These are phyloP conservation scores for Climacteris rufus DNA, from an alignment of 2,113 vertebrate species.

Conservation along the genomic window DNA sequence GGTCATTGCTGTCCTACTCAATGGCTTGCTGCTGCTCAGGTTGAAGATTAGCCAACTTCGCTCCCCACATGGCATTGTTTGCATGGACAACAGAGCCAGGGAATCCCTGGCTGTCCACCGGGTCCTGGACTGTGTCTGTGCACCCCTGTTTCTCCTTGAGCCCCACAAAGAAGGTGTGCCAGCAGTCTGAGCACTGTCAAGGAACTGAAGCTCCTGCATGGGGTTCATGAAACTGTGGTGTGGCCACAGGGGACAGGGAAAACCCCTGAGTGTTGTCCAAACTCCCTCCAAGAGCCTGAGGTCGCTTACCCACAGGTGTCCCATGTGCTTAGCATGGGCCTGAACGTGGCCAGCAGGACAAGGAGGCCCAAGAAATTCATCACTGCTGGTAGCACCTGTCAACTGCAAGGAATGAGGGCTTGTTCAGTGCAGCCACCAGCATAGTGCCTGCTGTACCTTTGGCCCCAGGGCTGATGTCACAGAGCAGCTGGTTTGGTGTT, in stretches of 20 bases:
- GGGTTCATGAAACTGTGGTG: background rate
- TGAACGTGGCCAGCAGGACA: background rate
- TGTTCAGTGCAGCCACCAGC: background rate
- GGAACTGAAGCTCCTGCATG: background rate
- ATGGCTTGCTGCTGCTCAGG: background rate
- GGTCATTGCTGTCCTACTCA: background rate
- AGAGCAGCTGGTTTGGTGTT: background rate
- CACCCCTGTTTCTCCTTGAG: background rate
- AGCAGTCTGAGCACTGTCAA: background rate
- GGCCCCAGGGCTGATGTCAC: background rate
- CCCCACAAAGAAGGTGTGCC: background rate
- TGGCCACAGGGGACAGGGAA: background rate
- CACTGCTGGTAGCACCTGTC: too few species aligned
- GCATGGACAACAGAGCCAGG: background rate
- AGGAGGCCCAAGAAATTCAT: background rate
- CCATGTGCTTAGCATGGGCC: background rate
- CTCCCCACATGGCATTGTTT: background rate
- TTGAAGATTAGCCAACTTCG: background rate
- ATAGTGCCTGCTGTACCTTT: too few species aligned
- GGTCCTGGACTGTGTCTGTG: background rate
- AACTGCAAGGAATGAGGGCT: background rate
- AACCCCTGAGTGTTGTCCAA: background rate
- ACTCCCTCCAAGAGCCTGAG: background rate
- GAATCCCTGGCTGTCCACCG: background rate
- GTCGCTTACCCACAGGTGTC: background rate